Conservation (phyloP, 2,797 vertebrate genomes). For the Hoplostethus atlanticus region DNA sequence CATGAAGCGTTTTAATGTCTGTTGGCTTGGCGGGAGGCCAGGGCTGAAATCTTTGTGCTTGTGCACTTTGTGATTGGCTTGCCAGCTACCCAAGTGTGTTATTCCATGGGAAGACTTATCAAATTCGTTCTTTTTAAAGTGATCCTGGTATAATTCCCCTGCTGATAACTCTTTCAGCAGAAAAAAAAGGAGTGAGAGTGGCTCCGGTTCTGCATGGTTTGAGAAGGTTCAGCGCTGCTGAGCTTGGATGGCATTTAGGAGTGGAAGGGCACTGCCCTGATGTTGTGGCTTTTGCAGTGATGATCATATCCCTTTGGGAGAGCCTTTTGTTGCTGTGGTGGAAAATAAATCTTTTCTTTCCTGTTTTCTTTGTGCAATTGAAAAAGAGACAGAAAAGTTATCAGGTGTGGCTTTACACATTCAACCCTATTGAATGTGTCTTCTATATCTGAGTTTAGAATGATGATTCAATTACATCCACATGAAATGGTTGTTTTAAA, state of each 20-base stretch:
- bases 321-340: conserved; percentile 57
- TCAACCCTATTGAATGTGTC: too few species aligned
- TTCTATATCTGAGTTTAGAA: background rate
- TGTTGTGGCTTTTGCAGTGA: conserved; percentile 73
- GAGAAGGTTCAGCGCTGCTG: conserved; percentile 76
- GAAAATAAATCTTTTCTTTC: conserved; percentile 63
- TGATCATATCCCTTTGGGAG: conserved; percentile 63
- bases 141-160: conserved; percentile 66
- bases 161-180: conserved; percentile 60
- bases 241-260: conserved; percentile 75
- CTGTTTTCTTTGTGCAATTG: conserved; percentile 40
- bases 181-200: conserved; percentile 63
- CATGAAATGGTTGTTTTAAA: too few species aligned
- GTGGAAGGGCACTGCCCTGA: conserved; percentile 72
- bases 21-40: conserved; percentile 66
- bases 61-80: conserved; percentile 60
- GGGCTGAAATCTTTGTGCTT: conserved; percentile 61
- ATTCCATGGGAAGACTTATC: conserved; percentile 65
- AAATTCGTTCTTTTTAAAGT: conserved; percentile 63
- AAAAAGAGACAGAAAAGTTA: conserved; percentile 34
- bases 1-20: conserved; percentile 77
- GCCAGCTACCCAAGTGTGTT: conserved; percentile 68
- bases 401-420: conserved; percentile 21
- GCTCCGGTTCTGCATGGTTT: conserved; percentile 78
- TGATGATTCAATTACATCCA: background rate